Base-by-base conservation (phyloP, 2,888 invertebrate genomes). In the Pycnomerus fuliginosus region DNA sequence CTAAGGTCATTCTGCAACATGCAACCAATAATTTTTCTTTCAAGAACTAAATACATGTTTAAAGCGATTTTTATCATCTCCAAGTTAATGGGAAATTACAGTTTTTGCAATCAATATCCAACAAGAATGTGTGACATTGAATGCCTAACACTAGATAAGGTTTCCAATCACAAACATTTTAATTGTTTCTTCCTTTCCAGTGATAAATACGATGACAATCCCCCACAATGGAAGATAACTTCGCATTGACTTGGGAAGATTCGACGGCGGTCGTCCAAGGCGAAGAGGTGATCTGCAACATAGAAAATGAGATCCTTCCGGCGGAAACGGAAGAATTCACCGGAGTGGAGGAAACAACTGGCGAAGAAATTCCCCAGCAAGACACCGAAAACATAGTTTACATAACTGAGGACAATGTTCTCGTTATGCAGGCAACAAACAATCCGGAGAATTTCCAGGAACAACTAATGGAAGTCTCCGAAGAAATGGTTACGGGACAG, bases 401-500 rank as follows among this genome's bases (percentile, higher is more conserved):
- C 51, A 56, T 73, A 17, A 62, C 69, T 3, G 68, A 69, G 24
- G 68, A 68, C 29, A 68, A 72, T 41, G 66, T 73, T 15, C 56
- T 72, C 27, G 69, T 71, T 12, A 67, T 70, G 64, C 67, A 70
- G 32, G 60, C 62, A 33, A 22, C 53, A 48, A 32, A 43, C 37
- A 7, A 11, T 12, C 28, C 50, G 15, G 50, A 35, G 23, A 22
- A 37, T 20, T 71, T 73, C 36, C 72, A 74, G 63, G 74, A 76
- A 48, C 69, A 74, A 28, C 73, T 75, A 38, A 74, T 77, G 53
- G 20, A 29, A 60, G 86, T 87, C 29, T 85, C 87, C 0, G 88
- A 89, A 61, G 89, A 89, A 69, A 84, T 90, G 1, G 85, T 90
- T 10, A 84, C 88, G 0, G 89, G 89, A 62, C 86, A 86, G 58